Percentiles rank a stretch among this genome's conserved stretches.
Evolutionary conservation across 2,888 invertebrate genomes (phyloP).

Genomic region (Anoncus sp.): DNA sequence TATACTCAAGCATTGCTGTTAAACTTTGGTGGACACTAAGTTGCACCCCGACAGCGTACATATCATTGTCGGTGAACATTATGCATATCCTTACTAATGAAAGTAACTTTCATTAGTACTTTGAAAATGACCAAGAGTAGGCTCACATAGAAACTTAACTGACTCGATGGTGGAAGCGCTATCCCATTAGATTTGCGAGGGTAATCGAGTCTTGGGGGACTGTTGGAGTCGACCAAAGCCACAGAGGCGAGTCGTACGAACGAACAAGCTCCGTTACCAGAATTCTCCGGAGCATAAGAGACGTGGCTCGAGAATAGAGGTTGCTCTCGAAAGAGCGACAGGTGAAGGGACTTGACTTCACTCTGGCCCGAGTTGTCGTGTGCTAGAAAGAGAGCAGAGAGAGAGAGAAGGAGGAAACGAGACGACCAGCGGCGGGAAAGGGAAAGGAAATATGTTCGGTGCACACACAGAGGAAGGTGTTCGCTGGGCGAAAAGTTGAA

Average conservation of each 20-base stretch:
- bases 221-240: constrained; percentile 10
- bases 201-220: constrained; percentile 2
- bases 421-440: constrained; percentile 13
- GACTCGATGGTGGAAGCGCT: constrained; percentile 33
- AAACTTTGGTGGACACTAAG: too few relatives aligned
- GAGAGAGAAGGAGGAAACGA: constrained; percentile 4
- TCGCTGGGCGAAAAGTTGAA: constrained; percentile 76
- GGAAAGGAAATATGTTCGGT: constrained; percentile 33
- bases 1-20: too few relatives aligned
- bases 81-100: too few relatives aligned
- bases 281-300: constrained; percentile 25
- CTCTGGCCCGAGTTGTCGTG: constrained; percentile 15
- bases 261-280: constrained; percentile 27
- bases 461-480: constrained; percentile 67
- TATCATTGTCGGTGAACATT: too few relatives aligned
- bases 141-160: constrained; percentile 28
- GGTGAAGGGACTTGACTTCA: constrained; percentile 50
- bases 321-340: constrained; percentile 37
- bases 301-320: constrained; percentile 11
- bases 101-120: constrained; percentile 2
- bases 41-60: too few relatives aligned
- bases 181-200: constrained; percentile 6
- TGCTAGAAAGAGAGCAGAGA: background rate
- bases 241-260: constrained; percentile 16
- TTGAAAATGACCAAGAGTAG: background rate